phyloP scores from a whole-genome alignment of 1,140 invertebrate species.

The Lysiphlebus fabarum region DNA sequence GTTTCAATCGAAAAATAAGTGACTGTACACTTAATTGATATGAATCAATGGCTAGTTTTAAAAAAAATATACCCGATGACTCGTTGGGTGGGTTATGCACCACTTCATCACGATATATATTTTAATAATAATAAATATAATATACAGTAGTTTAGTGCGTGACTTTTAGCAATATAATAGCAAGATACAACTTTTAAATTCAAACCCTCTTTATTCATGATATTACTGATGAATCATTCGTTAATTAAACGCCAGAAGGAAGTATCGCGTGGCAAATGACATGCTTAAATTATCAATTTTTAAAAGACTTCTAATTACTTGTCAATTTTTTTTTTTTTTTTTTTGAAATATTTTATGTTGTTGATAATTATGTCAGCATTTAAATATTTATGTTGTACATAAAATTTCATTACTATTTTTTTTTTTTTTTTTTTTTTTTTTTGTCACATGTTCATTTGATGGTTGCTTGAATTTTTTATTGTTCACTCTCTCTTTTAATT shows the following conservation, averaged over 20 bases:
- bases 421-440: background rate
- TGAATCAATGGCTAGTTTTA: slow-evolving; percentile 15
- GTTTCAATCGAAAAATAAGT: too few relatives aligned
- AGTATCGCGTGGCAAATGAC: slow-evolving; percentile 13
- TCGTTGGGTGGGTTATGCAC: slow-evolving; percentile 7
- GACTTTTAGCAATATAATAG: slow-evolving; percentile 2
- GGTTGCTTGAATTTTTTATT: background rate
- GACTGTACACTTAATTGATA: background rate
- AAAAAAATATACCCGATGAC: slow-evolving; percentile 22
- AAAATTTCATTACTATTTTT: slow-evolving; percentile 4
- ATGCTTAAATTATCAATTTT: slow-evolving; percentile 16
- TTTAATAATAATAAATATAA: slow-evolving; percentile 7
- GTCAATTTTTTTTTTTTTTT: slow-evolving; percentile 3
- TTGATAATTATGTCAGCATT: too few relatives aligned
- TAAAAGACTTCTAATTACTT: slow-evolving; percentile 14
- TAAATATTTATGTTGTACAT: too few relatives aligned
- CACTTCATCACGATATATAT: slow-evolving; percentile 22
- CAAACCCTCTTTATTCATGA: background rate
- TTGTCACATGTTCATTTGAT: background rate
- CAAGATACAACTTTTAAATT: background rate
- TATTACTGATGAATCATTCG: slow-evolving; percentile 20
- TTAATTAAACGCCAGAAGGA: slow-evolving; percentile 21
- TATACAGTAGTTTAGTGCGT: slow-evolving; percentile 12
- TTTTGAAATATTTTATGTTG: background rate
- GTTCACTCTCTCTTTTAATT: background rate